phyloP scores from a whole-genome alignment of 2,888 invertebrate species.

The Drosophila fulvimacula region DNA sequence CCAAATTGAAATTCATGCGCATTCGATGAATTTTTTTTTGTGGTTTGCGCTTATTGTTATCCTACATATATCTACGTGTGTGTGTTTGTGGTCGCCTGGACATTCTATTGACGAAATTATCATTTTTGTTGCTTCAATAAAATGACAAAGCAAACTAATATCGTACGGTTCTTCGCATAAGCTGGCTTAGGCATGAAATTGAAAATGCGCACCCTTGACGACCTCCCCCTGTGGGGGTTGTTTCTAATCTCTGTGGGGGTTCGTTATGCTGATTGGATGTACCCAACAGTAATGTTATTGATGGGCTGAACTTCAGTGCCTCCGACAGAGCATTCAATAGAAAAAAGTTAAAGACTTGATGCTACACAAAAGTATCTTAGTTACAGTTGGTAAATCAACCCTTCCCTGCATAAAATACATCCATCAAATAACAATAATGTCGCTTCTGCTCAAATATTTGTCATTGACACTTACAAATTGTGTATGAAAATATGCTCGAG shows the following conservation, averaged over 20 bases:
- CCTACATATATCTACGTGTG: neutral
- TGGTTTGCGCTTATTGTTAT: slow-evolving; percentile 28
- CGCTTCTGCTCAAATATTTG: slow-evolving; percentile 60
- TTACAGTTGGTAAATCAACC: slow-evolving; percentile 8
- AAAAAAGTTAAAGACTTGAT: slow-evolving; percentile 9
- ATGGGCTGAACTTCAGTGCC: slow-evolving; percentile 35
- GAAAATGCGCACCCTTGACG: slow-evolving; percentile 50
- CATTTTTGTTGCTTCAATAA: slow-evolving; percentile 77
- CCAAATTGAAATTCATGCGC: slow-evolving; percentile 75
- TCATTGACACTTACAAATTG: slow-evolving; percentile 55
- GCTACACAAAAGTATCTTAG: neutral
- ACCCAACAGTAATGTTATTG: slow-evolving; percentile 26
- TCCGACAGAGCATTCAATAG: slow-evolving; percentile 11
- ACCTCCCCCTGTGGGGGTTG: slow-evolving; percentile 3
- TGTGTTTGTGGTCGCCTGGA: slow-evolving; percentile 21
- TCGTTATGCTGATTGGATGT: slow-evolving; percentile 61
- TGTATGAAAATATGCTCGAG: slow-evolving; percentile 66
- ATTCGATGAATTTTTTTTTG: slow-evolving; percentile 55
- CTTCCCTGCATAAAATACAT: slow-evolving; percentile 7
- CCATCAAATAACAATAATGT: slow-evolving; percentile 57
- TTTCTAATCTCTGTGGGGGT: slow-evolving; percentile 7
- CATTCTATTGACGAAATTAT: slow-evolving; percentile 73
- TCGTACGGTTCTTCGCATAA: slow-evolving; percentile 35
- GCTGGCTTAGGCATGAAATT: slow-evolving; percentile 70
- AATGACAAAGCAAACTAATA: slow-evolving; percentile 78